Conservation (phyloP, 2,797 vertebrate genomes). For the Adrianichthys oophorus region DNA sequence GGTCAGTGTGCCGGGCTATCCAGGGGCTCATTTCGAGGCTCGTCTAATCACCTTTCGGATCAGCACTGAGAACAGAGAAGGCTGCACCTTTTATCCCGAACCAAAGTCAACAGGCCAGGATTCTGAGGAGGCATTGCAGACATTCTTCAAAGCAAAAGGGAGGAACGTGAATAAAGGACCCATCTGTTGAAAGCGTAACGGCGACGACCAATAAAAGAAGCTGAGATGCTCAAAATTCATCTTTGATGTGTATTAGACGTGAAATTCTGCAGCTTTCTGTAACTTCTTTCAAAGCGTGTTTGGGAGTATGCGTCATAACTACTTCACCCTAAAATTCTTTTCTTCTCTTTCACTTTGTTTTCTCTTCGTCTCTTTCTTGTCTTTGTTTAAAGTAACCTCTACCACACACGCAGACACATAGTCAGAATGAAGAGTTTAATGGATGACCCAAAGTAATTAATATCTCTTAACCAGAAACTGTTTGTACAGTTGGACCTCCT, state of each 20-base stretch:
- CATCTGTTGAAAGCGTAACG: conserved; percentile 57
- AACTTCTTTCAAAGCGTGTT: not conserved
- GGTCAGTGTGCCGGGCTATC: conserved; percentile 54
- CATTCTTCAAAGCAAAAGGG: conserved; percentile 78
- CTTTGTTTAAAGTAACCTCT: conserved; percentile 11
- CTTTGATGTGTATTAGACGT: not conserved
- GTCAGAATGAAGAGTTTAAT: conserved; percentile 36
- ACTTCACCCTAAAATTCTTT: not conserved
- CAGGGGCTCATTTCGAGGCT: conserved; percentile 72
- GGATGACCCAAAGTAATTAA: conserved; percentile 66
- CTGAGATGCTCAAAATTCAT: not conserved
- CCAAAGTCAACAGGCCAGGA: conserved; percentile 82
- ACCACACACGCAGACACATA: conserved; percentile 8
- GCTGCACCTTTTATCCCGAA: conserved; percentile 79
- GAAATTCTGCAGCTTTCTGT: not conserved
- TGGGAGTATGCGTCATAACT: not conserved
- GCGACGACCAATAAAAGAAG: conserved; percentile 12
- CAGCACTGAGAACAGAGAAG: conserved; percentile 72
- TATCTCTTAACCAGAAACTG: conserved; percentile 65
- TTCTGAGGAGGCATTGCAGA: conserved; percentile 80
- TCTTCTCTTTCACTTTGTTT: not conserved
- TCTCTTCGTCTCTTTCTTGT: conserved; percentile 2
- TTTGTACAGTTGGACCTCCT: conserved; percentile 76
- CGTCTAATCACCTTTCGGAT: conserved; percentile 79
- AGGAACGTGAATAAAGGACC: conserved; percentile 45